Conservation (phyloP, 2,797 vertebrate species). For the Manis crassicaudata region DNA sequence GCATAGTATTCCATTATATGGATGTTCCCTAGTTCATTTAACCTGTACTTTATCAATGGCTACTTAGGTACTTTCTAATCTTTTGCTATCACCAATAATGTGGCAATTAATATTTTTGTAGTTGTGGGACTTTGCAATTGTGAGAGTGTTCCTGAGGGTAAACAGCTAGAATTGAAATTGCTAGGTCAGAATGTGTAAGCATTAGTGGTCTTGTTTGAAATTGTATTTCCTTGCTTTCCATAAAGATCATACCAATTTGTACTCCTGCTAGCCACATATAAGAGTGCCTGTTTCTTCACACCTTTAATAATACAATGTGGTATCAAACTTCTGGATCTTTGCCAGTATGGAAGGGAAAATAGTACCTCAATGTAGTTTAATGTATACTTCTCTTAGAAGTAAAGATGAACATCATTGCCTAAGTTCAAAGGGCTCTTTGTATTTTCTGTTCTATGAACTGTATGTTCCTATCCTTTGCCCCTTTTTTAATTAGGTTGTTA, state of each 20-base stretch:
- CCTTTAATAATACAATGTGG: neutral
- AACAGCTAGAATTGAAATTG: neutral
- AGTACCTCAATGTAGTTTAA: neutral
- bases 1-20: neutral
- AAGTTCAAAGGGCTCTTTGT: neutral
- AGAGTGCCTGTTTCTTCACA: neutral
- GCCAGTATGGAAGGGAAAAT: neutral
- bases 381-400: neutral
- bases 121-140: neutral
- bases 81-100: neutral
- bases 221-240: neutral
- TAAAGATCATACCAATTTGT: neutral
- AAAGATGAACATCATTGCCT: neutral
- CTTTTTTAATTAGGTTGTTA: neutral
- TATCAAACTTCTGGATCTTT: neutral
- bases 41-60: neutral
- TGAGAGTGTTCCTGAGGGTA: neutral
- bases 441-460: neutral
- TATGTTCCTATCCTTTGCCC: neutral
- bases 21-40: neutral
- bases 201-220: neutral
- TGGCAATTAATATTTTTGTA: neutral
- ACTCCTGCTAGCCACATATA: too few relatives aligned
- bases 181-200: neutral
- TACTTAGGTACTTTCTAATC: constrained; percentile 31